Evolutionary conservation across 2,888 invertebrate species (phyloP), one percentile per base, ranked within the genome.

Genomic region (Lacanobia oleracea): DNA sequence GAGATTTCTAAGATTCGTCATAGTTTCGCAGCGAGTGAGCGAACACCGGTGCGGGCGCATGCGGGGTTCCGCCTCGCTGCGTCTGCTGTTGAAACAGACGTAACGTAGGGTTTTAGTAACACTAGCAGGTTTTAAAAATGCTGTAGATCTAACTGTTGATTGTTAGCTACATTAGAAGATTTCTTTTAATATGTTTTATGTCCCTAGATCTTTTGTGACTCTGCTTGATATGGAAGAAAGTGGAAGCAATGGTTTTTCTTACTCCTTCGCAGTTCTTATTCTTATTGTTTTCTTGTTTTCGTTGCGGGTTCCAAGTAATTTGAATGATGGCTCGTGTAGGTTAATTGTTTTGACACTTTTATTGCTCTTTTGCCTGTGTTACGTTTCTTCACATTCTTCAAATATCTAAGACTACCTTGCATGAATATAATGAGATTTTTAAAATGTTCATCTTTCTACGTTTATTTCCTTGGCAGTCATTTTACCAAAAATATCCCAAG

Each of bases 1-100:
- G 59, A 80, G 81, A 81, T 85, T 85, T 72, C 78, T 81, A 73
- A 72, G 76, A 81, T 85, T 81, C 75, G 86, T 83, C 76, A 77
- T 77, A 84, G 77, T 69, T 80, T 80, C 54, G 70, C 75, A 56
- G 56, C 65, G 64, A 76, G 60, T 33, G 62, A 56, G 53, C 56
- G 60, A 50, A 18, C 63, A 66, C 48, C 67, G 60, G 16, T 45
- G 51, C 59, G 37, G 8, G 16, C 27, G 37, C 57, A 77, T 69
- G 59, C 53, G 51, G 68, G 57, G 83, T 82, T 78, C 59, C 79
- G 73, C 67, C 43, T 78, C 68, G 79, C 27, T 69, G 73, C 56
- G 21, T 40, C 16, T 7, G 18, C 68, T 72, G 79, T 64, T 62
- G 60, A 82, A 72, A 82, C 53, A 16, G n/a, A 59, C 43, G 8